Conservation (phyloP, 2,113 vertebrate genomes). For the Tachysurus fulvidraco region DNA sequence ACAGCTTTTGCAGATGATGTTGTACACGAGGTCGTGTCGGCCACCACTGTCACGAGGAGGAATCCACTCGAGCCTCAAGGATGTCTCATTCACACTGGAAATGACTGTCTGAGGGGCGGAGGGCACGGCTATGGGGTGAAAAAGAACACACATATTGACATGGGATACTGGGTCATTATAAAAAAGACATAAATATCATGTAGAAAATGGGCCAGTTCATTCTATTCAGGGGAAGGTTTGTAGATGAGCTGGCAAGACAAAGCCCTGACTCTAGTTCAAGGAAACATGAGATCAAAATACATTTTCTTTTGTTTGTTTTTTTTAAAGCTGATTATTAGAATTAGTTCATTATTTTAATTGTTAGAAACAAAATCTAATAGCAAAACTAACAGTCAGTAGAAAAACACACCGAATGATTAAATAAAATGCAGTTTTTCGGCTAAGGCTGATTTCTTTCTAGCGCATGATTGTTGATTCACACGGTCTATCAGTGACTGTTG, state of each 20-base stretch:
- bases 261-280: neutral
- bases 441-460: neutral
- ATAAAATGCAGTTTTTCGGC: neutral
- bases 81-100: constrained; percentile 94
- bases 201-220: neutral
- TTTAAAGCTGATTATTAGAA: neutral
- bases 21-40: constrained; percentile 90
- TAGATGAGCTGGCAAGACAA: neutral
- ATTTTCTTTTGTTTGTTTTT: too few species aligned
- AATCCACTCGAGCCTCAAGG: constrained; percentile 88
- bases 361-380: neutral
- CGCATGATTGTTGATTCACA: neutral
- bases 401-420: neutral
- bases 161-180: neutral
- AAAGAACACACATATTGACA: constrained; percentile 3
- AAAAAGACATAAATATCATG: neutral
- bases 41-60: constrained; percentile 81
- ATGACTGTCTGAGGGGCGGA: constrained; percentile 86
- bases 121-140: constrained; percentile 77
- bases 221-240: neutral
- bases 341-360: too few species aligned
- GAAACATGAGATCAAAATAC: neutral
- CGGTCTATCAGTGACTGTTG: neutral
- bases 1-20: constrained; percentile 96
- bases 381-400: neutral